Conservation (phyloP, 2,888 invertebrate species). For the Icerya purchasi region DNA sequence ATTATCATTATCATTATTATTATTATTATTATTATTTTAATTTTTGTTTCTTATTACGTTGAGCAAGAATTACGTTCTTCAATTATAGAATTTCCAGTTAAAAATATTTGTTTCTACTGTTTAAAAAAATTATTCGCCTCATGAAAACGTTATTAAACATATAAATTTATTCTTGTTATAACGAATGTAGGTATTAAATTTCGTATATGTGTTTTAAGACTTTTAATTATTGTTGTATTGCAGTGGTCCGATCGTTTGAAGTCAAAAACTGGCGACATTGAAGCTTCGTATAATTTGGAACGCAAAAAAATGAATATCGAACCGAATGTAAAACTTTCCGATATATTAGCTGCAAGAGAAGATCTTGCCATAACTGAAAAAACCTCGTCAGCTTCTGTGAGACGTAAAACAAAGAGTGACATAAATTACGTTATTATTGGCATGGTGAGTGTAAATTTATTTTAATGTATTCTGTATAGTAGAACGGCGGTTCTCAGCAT, state of each 20-base stretch:
- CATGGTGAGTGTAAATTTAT: too few relatives aligned
- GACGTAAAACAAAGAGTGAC: conserved; percentile 61
- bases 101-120: not conserved
- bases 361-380: conserved; percentile 75
- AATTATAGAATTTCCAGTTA: conserved; percentile 11
- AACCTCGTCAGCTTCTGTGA: conserved; percentile 65
- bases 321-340: conserved; percentile 46
- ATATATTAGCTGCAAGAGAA: conserved; percentile 63
- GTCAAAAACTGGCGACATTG: conserved; percentile 47
- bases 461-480: too few relatives aligned
- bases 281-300: conserved; percentile 33
- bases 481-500: too few relatives aligned
- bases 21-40: too few relatives aligned
- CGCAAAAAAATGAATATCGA: conserved; percentile 31
- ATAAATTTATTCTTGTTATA: not conserved
- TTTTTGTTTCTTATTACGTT: too few relatives aligned
- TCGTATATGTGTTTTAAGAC: not conserved
- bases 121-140: too few relatives aligned
- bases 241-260: conserved; percentile 69
- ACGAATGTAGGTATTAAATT: too few relatives aligned
- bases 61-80: conserved; percentile 1
- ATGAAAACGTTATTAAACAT: too few relatives aligned
- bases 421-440: conserved; percentile 81
- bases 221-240: conserved; percentile 19
- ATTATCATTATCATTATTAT: too few relatives aligned